A percentile compares a stretch with the other conserved stretches of the same genome.
phyloP scores from a whole-genome alignment of 2,888 invertebrate species.

The Chloromyia formosa region DNA sequence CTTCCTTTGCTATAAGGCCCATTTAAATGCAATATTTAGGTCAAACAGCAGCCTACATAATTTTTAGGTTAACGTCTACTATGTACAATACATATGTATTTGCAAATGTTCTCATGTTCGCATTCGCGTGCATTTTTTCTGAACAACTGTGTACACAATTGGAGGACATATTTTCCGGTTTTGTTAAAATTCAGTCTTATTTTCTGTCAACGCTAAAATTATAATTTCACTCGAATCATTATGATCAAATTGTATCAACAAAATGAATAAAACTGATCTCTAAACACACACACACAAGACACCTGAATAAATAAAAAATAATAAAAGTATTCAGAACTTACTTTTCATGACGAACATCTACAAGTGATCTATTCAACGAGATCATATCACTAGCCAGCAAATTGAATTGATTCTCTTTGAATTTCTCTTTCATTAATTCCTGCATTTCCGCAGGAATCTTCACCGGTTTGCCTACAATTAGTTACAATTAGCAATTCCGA shows the following conservation, averaged over 20 bases:
- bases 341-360: slow-evolving; percentile 93
- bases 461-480: slow-evolving; percentile 76
- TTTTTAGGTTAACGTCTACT: too few species aligned
- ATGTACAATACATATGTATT: too few species aligned
- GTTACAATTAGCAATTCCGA: slow-evolving; percentile 9
- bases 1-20: too few species aligned
- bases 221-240: too few species aligned
- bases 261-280: background rate
- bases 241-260: background rate
- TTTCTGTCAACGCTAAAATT: too few species aligned
- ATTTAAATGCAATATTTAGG: too few species aligned
- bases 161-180: too few species aligned
- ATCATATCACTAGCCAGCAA: slow-evolving; percentile 97
- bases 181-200: too few species aligned
- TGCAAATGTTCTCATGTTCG: too few species aligned
- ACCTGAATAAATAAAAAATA: background rate
- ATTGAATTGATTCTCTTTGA: slow-evolving; percentile 99
- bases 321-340: slow-evolving; percentile 66
- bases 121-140: too few species aligned
- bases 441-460: slow-evolving; percentile 87
- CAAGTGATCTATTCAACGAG: slow-evolving; percentile 91
- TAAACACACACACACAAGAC: background rate
- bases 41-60: too few species aligned
- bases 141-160: too few species aligned
- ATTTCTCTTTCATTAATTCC: slow-evolving; percentile 90